Evolutionary conservation across 2,797 vertebrate species (phyloP).

Genomic region (Sphenodon punctatus): DNA sequence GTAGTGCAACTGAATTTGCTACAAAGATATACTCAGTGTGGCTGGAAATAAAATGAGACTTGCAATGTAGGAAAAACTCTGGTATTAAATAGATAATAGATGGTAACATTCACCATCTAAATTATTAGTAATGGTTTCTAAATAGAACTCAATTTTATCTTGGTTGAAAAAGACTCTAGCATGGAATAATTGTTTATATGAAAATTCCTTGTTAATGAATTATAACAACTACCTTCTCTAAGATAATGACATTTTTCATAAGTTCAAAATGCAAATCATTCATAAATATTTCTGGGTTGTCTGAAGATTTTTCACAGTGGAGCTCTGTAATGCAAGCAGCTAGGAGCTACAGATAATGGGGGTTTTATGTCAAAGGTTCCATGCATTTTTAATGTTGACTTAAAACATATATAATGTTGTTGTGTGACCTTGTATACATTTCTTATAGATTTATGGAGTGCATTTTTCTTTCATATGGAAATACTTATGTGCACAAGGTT

Average conservation of each 20-base stretch:
- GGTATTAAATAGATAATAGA: background rate
- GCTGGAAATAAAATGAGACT: background rate
- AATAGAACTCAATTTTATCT: background rate
- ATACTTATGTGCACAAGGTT: constrained; percentile 3
- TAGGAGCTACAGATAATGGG: constrained; percentile 7
- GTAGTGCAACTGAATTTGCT: background rate
- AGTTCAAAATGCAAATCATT: background rate
- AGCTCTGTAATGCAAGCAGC: background rate
- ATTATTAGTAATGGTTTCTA: constrained; percentile 37
- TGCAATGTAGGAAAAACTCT: background rate
- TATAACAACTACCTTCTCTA: background rate
- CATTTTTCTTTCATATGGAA: constrained; percentile 5
- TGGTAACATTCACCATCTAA: background rate
- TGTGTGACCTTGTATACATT: background rate
- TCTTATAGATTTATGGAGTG: background rate
- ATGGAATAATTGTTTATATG: background rate
- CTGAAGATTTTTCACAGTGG: background rate
- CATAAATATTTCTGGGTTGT: background rate
- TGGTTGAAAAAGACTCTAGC: background rate
- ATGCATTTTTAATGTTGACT: constrained; percentile 21
- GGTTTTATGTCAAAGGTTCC: background rate
- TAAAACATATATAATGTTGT: background rate
- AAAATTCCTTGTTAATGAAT: background rate
- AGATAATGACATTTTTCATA: background rate
- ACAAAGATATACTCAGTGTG: background rate